Conservation (phyloP, 2,888 invertebrate species). For the Agrotis puta region DNA sequence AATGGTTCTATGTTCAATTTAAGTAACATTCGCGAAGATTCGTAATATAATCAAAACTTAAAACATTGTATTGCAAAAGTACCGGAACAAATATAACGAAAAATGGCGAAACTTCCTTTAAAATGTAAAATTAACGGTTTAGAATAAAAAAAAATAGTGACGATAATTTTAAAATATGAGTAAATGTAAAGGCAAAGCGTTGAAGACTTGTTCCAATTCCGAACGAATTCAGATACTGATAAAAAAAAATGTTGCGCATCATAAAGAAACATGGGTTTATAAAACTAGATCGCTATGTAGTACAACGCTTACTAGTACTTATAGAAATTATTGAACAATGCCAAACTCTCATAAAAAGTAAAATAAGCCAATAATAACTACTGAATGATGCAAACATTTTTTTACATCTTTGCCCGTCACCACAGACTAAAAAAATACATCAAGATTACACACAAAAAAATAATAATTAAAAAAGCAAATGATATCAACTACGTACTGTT, state of each 20-base stretch:
- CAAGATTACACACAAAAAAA: slow-evolving; percentile 20
- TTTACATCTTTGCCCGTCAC: background rate
- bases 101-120: too few species aligned
- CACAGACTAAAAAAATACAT: slow-evolving; percentile 7
- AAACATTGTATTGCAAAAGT: too few species aligned
- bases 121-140: too few species aligned
- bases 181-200: slow-evolving; percentile 1
- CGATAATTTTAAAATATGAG: background rate
- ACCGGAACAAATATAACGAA: too few species aligned
- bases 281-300: too few species aligned
- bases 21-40: too few species aligned
- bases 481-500: slow-evolving; percentile 96
- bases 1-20: too few species aligned
- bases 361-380: background rate
- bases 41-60: too few species aligned
- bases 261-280: too few species aligned
- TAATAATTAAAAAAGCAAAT: slow-evolving; percentile 37
- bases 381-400: too few species aligned
- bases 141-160: background rate
- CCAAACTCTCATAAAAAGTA: background rate
- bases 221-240: slow-evolving; percentile 4
- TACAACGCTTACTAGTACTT: too few species aligned
- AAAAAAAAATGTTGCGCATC: slow-evolving; percentile 17
- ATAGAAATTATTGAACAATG: background rate
- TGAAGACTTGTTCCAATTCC: background rate